phyloP scores from a whole-genome alignment of 2,888 invertebrate species.

The Tinea pellionella region DNA sequence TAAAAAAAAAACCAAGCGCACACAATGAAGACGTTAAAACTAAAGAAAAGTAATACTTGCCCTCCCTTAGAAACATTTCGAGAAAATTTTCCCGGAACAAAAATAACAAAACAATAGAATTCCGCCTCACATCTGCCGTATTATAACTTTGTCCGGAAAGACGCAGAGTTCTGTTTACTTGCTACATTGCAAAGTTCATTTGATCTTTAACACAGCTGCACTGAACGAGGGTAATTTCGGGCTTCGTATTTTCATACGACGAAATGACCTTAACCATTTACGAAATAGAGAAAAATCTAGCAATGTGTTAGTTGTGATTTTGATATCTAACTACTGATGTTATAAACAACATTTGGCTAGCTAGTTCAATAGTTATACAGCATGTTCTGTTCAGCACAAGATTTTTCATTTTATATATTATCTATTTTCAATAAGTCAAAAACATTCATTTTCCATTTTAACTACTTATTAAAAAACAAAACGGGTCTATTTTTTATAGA shows the following conservation, averaged over 20 bases:
- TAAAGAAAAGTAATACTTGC: conserved; percentile 32
- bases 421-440: no score
- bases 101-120: conserved; percentile 39
- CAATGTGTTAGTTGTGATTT: not conserved
- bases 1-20: no score
- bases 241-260: not conserved
- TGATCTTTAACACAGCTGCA: conserved; percentile 11
- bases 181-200: conserved; percentile 30
- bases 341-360: not conserved
- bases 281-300: not conserved
- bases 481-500: no score
- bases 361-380: not conserved
- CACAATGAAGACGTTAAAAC: not conserved
- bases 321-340: not conserved
- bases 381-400: not conserved
- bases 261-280: not conserved
- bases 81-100: conserved; percentile 29
- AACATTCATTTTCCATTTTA: no score
- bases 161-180: conserved; percentile 27
- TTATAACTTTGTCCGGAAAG: conserved; percentile 30
- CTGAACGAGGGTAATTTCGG: not conserved
- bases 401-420: not conserved
- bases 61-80: conserved; percentile 33
- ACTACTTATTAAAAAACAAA: no score
- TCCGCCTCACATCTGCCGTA: conserved; percentile 37